These are phyloP conservation scores for Octomys mimax DNA, from an alignment of 2,797 vertebrate genomes.

Conservation along the genomic window DNA sequence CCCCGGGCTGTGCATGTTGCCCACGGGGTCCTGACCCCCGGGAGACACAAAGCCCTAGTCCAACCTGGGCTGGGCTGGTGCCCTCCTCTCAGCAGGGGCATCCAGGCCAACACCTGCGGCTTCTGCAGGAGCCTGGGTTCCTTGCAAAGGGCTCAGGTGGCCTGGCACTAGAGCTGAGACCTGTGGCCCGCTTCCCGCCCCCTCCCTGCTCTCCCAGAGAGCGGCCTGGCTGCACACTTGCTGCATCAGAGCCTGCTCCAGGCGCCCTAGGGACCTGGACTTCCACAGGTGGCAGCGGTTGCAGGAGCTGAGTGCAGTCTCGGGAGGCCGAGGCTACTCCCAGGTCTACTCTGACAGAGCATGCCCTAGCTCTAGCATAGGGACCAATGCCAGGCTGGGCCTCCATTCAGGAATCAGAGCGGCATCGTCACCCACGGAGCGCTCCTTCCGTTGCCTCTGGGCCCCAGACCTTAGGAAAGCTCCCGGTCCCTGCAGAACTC, in stretches of 20 bases:
- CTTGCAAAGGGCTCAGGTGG: not conserved
- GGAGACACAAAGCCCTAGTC: conserved; percentile 12
- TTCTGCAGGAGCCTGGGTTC: not conserved
- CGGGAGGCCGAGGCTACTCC: not conserved
- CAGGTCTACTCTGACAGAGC: not conserved
- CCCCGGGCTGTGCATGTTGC: not conserved
- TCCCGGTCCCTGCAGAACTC: not conserved
- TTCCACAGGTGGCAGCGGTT: not conserved
- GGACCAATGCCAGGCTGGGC: not conserved
- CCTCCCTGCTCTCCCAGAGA: not conserved
- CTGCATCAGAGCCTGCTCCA: not conserved
- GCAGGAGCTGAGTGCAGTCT: not conserved
- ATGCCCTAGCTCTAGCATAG: not conserved
- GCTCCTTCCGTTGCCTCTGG: not conserved
- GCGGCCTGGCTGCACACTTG: not conserved
- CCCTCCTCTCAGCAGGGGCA: not conserved
- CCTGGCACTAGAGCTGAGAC: not conserved
- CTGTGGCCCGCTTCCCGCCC: not conserved
- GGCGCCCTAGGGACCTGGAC: conserved; percentile 16
- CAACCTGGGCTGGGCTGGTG: not conserved
- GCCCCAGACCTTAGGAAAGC: not conserved
- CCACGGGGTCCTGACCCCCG: not conserved
- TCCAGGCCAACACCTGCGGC: conserved; percentile 55
- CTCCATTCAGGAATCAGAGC: not conserved
- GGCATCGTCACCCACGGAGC: not conserved